Conservation (phyloP, 2,888 invertebrate genomes). For the Lasioglossum marginatum region DNA sequence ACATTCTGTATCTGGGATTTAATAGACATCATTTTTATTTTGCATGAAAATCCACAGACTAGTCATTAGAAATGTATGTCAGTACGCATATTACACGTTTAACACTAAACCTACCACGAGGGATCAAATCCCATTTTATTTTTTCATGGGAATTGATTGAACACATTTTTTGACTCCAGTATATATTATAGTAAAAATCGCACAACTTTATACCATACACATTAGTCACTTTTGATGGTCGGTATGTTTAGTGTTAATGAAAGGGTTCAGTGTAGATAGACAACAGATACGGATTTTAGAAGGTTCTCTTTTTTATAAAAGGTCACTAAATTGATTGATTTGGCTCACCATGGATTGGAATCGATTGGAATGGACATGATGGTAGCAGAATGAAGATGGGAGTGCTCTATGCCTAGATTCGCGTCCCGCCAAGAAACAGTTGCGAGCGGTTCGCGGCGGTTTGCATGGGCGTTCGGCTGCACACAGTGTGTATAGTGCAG, state of each 20-base stretch:
- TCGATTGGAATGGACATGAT: not conserved
- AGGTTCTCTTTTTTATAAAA: not conserved
- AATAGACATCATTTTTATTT: not conserved
- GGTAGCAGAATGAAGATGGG: not conserved
- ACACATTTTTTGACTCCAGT: too few species aligned
- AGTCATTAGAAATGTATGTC: not conserved
- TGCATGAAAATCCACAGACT: not conserved
- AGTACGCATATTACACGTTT: not conserved
- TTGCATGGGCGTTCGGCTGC: conserved; percentile 22
- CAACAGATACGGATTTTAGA: not conserved
- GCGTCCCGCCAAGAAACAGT: conserved; percentile 16
- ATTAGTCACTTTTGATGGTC: too few species aligned
- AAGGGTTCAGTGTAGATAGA: not conserved
- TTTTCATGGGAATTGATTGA: too few species aligned
- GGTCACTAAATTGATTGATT: not conserved
- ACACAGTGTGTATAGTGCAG: conserved; percentile 1
- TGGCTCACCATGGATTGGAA: not conserved
- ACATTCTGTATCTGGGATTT: not conserved
- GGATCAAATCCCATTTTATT: too few species aligned
- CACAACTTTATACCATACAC: too few species aligned
- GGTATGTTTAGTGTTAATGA: too few species aligned
- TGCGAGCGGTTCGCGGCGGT: conserved; percentile 8
- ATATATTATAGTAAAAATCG: too few species aligned
- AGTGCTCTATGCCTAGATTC: conserved; percentile 13
- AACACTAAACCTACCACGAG: too few species aligned